Percentiles rank a stretch among this genome's conserved stretches.
Conservation (phyloP, 1,140 invertebrate genomes). For the Harpegnathos saltator region DNA sequence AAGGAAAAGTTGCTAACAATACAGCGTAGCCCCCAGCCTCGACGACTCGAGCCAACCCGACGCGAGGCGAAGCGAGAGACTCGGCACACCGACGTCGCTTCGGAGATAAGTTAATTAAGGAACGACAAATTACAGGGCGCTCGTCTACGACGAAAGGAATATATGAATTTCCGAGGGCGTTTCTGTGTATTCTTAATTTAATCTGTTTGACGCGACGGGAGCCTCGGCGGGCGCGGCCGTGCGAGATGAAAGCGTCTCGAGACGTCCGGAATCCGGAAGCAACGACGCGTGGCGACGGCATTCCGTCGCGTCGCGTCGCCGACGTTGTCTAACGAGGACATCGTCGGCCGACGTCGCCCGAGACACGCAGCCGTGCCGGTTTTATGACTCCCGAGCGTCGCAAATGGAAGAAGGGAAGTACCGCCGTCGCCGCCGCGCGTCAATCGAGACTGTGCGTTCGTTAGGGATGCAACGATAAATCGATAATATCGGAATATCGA, state of each 20-base stretch:
- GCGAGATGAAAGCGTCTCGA: constrained; percentile 35
- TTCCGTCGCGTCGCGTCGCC: constrained; percentile 6
- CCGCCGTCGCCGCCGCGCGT: too few relatives aligned
- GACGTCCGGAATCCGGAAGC: constrained; percentile 3
- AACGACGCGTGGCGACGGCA: background rate
- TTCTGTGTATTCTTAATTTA: constrained; percentile 55
- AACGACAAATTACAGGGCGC: constrained; percentile 49
- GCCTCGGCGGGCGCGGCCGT: background rate
- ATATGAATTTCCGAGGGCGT: constrained; percentile 47
- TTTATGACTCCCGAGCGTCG: constrained; percentile 11
- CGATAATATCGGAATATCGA: too few relatives aligned
- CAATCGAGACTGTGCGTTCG: too few relatives aligned
- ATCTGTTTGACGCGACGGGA: constrained; percentile 45
- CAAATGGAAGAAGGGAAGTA: background rate
- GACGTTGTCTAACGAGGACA: constrained; percentile 12
- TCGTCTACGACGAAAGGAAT: constrained; percentile 45
- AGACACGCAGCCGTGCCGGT: background rate
- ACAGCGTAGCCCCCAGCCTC: constrained; percentile 26
- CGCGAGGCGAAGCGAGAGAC: constrained; percentile 23
- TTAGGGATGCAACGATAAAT: too few relatives aligned
- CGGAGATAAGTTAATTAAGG: constrained; percentile 56
- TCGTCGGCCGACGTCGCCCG: background rate
- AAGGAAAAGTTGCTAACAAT: constrained; percentile 60
- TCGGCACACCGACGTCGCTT: constrained; percentile 14
- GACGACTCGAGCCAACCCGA: constrained; percentile 2